Evolutionary conservation across 2,113 vertebrate genomes (phyloP).

Genomic region (Bubalus kerabau): DNA sequence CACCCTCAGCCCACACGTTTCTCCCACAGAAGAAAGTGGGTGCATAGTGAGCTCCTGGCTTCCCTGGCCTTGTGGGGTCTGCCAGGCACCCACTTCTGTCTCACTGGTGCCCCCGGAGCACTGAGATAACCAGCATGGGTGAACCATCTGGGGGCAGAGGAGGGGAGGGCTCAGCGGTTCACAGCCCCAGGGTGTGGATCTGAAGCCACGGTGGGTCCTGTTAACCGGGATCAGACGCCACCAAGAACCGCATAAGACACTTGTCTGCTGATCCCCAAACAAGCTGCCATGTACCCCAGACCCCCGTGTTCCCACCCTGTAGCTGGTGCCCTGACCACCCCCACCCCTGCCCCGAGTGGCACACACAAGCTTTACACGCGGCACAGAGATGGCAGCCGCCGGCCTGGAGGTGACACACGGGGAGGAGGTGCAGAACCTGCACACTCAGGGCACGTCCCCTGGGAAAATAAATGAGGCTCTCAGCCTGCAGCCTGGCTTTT

Average conservation of each 20-base stretch:
- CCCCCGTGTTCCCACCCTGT: rapidly evolving
- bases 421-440: not conserved
- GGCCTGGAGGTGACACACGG: rapidly evolving
- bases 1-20: not conserved
- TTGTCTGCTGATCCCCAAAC: not conserved
- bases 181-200: rapidly evolving
- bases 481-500: not conserved
- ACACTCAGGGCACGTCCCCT: not conserved
- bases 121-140: rapidly evolving
- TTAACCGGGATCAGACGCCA: not conserved
- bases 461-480: not conserved
- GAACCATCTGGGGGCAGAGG: too few species aligned
- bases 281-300: not conserved
- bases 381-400: not conserved
- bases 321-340: not conserved
- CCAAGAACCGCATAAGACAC: not conserved
- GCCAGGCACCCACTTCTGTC: not conserved
- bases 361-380: rapidly evolving
- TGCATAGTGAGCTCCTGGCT: not conserved
- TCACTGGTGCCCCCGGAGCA: rapidly evolving
- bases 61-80: not conserved
- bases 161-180: not conserved
- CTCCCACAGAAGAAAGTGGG: not conserved
- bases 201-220: too few species aligned
- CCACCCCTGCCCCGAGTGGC: rapidly evolving